A percentile compares a stretch with the other conserved stretches of the same genome.
These are phyloP conservation scores for Chrysotoxum bicinctum DNA, from an alignment of 2,888 invertebrate species.

Conservation along the genomic window DNA sequence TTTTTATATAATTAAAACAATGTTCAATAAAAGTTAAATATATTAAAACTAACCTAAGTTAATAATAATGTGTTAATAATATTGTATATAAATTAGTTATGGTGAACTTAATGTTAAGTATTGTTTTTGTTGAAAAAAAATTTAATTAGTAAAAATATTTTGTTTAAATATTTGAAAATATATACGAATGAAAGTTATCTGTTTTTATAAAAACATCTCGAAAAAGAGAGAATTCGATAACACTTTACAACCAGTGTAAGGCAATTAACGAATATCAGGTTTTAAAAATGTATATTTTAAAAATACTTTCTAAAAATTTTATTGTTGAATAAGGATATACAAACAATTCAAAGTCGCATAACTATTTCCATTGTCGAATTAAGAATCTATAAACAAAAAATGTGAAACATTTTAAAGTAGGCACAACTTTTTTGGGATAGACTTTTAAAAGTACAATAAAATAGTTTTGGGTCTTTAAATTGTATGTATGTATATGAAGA, in stretches of 20 bases:
- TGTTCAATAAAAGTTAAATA: constrained; percentile 56
- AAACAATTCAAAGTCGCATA: constrained; percentile 5
- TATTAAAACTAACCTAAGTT: constrained; percentile 44
- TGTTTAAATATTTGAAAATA: constrained; percentile 40
- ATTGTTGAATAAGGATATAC: not conserved
- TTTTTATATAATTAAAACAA: constrained; percentile 47
- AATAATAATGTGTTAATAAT: constrained; percentile 15
- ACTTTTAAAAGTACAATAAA: not conserved
- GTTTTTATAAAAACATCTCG: constrained; percentile 1
- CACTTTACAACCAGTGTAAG: constrained; percentile 44
- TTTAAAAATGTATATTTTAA: constrained; percentile 55
- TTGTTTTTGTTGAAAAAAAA: constrained; percentile 19
- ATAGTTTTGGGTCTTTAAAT: not conserved
- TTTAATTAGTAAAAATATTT: constrained; percentile 47
- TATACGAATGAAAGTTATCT: constrained; percentile 2
- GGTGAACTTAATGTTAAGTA: constrained; percentile 49
- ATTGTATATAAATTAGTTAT: constrained; percentile 56
- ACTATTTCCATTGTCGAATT: not conserved
- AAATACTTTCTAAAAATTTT: constrained; percentile 35
- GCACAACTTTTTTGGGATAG: not conserved
- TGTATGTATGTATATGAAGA: not conserved
- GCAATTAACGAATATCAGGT: not conserved
- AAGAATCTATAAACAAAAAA: not conserved
- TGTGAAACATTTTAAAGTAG: not conserved
- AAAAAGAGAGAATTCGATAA: not conserved